Conservation (phyloP, 2,113 vertebrate genomes). For the human (Homo sapiens) region DNA sequence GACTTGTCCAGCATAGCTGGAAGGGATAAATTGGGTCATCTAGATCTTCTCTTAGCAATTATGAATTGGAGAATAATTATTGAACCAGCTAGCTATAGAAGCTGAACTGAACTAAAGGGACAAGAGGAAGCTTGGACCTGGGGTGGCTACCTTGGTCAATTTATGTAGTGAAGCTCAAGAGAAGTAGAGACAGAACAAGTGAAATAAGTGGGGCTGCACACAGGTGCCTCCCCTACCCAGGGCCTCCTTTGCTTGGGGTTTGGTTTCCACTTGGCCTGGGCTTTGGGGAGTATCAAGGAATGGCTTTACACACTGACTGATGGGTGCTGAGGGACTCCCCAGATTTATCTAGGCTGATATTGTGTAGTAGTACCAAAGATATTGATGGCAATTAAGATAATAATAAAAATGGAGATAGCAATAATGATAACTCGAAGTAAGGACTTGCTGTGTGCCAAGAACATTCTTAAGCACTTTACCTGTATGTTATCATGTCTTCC, state of each 20-base stretch:
- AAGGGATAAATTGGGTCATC: not conserved
- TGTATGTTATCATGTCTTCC: not conserved
- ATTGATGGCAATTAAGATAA: not conserved
- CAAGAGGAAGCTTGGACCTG: not conserved
- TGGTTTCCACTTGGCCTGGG: not conserved
- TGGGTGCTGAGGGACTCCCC: not conserved
- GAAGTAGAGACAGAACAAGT: not conserved
- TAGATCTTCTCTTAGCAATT: not conserved
- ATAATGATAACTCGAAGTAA: not conserved
- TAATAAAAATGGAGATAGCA: not conserved
- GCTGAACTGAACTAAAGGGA: not conserved
- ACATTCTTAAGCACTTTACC: not conserved
- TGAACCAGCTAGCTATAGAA: not conserved
- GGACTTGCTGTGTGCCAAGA: not conserved
- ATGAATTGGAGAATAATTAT: not conserved
- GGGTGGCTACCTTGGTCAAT: not conserved
- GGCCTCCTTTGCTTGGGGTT: not conserved
- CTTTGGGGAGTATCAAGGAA: not conserved
- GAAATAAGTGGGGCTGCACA: not conserved
- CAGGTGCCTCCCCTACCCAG: not conserved
- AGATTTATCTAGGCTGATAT: not conserved
- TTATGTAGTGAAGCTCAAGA: not conserved
- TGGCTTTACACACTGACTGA: not conserved
- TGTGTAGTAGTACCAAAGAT: not conserved
- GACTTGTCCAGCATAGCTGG: not conserved